A percentile compares a stretch with the other conserved stretches of the same genome.
phyloP scores from a whole-genome alignment of 2,797 vertebrate genomes.

The Hippopotamyrus pictus region DNA sequence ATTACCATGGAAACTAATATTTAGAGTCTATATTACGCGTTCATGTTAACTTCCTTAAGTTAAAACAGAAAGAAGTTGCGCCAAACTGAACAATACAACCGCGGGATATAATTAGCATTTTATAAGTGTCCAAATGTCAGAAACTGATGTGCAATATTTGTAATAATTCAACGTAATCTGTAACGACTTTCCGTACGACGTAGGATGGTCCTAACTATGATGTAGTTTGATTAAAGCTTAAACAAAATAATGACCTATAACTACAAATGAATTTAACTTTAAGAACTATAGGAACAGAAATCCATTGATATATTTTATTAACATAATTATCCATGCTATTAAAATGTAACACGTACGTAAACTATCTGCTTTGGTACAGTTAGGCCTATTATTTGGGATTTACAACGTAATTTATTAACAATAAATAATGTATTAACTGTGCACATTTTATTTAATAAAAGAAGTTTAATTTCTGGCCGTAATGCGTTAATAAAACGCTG shows the following conservation, averaged over 20 bases:
- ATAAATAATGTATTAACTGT: neutral
- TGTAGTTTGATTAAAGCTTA: neutral
- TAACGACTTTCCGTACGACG: neutral
- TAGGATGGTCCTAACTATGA: neutral
- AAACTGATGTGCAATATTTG: neutral
- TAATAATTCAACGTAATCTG: neutral
- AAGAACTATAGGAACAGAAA: neutral
- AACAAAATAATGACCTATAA: neutral
- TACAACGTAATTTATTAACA: neutral
- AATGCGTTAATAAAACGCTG: neutral
- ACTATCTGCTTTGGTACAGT: neutral
- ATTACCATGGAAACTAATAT: constrained; percentile 48
- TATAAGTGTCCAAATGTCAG: neutral
- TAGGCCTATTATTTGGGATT: neutral
- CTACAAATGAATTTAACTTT: neutral
- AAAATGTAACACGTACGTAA: neutral
- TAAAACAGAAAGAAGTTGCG: neutral
- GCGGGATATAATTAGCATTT: neutral
- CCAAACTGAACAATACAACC: neutral
- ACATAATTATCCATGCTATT: neutral
- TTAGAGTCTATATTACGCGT: neutral
- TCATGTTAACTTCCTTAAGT: neutral
- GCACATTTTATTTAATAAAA: neutral
- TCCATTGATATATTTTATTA: neutral
- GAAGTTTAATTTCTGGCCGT: neutral